phyloP scores from a whole-genome alignment of 2,888 invertebrate species.

The Microdon myrmicae region DNA sequence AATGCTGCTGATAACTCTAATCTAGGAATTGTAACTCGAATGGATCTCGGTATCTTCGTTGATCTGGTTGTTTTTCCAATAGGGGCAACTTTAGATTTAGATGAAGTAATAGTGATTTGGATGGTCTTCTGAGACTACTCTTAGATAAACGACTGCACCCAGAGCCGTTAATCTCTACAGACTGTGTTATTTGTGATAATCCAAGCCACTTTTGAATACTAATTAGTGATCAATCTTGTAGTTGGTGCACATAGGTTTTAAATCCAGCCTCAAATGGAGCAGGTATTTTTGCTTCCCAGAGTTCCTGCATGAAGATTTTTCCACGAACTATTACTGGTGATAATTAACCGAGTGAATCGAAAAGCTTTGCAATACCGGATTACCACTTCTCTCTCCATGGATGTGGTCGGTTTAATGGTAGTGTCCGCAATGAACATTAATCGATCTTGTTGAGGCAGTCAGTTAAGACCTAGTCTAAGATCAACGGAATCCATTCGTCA shows the following conservation, averaged over 20 bases:
- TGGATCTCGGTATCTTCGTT: conserved; percentile 1
- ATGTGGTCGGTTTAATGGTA: neutral
- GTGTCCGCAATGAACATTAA: conserved; percentile 13
- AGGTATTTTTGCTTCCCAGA: conserved; percentile 15
- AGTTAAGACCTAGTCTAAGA: conserved; percentile 6
- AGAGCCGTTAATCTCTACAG: too few species aligned
- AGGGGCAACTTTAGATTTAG: conserved; percentile 13
- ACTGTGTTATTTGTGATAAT: too few species aligned
- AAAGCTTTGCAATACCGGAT: conserved; percentile 12
- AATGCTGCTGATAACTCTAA: conserved; percentile 12
- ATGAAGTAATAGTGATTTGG: conserved; percentile 9
- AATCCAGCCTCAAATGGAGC: conserved; percentile 1
- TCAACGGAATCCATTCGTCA: conserved; percentile 7
- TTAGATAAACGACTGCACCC: conserved; percentile 6
- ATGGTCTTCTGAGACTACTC: neutral
- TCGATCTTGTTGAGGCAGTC: conserved; percentile 14
- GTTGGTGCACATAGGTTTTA: conserved; percentile 10
- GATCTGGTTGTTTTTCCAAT: neutral
- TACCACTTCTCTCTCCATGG: conserved; percentile 5
- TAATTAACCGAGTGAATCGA: conserved; percentile 20
- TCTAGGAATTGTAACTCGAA: conserved; percentile 17
- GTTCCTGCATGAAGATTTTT: conserved; percentile 14
- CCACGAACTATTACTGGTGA: conserved; percentile 12
- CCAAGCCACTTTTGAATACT: conserved; percentile 21
- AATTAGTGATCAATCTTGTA: conserved; percentile 4